Evolutionary conservation across 2,888 invertebrate species (phyloP).

Genomic region (Parascotia fuliginaria): DNA sequence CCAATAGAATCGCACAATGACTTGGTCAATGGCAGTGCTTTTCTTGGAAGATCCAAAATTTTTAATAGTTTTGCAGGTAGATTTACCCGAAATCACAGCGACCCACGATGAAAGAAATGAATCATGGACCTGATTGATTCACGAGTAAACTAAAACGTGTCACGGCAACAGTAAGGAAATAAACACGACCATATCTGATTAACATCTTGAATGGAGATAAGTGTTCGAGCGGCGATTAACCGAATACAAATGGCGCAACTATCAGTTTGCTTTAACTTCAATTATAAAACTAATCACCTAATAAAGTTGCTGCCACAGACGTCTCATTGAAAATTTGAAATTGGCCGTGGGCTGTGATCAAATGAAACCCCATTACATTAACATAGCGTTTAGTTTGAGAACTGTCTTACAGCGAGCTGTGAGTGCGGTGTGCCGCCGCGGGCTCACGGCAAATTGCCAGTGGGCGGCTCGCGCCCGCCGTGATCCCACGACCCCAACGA

Average conservation of each 20-base stretch:
- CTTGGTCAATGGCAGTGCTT: slow-evolving; percentile 44
- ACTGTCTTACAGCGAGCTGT: slow-evolving; percentile 63
- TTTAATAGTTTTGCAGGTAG: slow-evolving; percentile 35
- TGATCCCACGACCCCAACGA: slow-evolving; percentile 76
- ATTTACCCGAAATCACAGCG: slow-evolving; percentile 20
- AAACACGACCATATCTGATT: slow-evolving; percentile 36
- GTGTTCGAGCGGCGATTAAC: slow-evolving; percentile 13
- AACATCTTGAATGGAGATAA: slow-evolving; percentile 25
- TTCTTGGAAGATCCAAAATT: slow-evolving; percentile 59
- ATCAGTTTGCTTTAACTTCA: slow-evolving; percentile 27
- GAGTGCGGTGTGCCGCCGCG: slow-evolving; percentile 62
- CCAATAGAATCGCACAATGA: slow-evolving; percentile 34
- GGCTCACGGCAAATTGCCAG: slow-evolving; percentile 76
- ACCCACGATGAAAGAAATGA: slow-evolving; percentile 13
- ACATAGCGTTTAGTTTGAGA: slow-evolving; percentile 82
- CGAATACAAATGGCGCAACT: slow-evolving; percentile 30
- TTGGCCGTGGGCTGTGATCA: slow-evolving; percentile 80
- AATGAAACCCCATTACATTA: slow-evolving; percentile 82
- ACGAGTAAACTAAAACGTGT: slow-evolving; percentile 11
- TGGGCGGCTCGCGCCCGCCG: slow-evolving; percentile 72
- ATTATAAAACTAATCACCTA: slow-evolving; percentile 61
- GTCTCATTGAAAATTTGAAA: slow-evolving; percentile 81
- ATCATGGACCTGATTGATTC: slow-evolving; percentile 33
- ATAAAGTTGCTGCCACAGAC: slow-evolving; percentile 72
- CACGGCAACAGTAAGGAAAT: slow-evolving; percentile 25